Conservation (phyloP, 2,888 invertebrate species). For the Mayetiola destructor region DNA sequence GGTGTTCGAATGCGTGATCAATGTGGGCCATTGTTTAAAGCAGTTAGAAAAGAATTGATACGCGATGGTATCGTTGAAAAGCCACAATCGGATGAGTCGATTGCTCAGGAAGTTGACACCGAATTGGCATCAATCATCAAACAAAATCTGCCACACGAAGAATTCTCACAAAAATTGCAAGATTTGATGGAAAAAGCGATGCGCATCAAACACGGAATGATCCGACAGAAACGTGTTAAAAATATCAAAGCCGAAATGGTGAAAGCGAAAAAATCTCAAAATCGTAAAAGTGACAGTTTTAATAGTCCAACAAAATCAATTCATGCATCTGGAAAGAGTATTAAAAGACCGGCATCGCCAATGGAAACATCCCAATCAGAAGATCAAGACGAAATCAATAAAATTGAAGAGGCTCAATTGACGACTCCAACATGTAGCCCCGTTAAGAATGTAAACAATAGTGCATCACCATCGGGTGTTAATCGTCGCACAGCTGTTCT, state of each 20-base stretch:
- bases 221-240: slow-evolving; percentile 43
- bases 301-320: slow-evolving; percentile 8
- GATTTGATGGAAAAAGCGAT: slow-evolving; percentile 48
- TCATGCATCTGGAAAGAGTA: not conserved
- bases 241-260: slow-evolving; percentile 39
- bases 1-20: slow-evolving; percentile 82
- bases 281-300: slow-evolving; percentile 25
- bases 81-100: slow-evolving; percentile 37
- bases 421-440: slow-evolving; percentile 34
- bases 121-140: slow-evolving; percentile 37
- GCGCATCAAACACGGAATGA: slow-evolving; percentile 42
- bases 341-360: not conserved
- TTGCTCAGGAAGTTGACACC: slow-evolving; percentile 41
- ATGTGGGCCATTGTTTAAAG: slow-evolving; percentile 63
- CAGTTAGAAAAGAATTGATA: slow-evolving; percentile 56
- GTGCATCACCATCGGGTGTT: slow-evolving; percentile 32
- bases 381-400: not conserved
- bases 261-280: slow-evolving; percentile 36
- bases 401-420: not conserved
- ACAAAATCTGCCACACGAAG: slow-evolving; percentile 26
- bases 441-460: slow-evolving; percentile 28
- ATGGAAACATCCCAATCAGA: not conserved
- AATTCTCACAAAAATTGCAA: slow-evolving; percentile 37
- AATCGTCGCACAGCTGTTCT: slow-evolving; percentile 55
- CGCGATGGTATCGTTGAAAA: slow-evolving; percentile 31